Percentiles rank a stretch among this genome's conserved stretches.
phyloP scores from a whole-genome alignment of 2,888 invertebrate species.

The Ptychoptera contaminata region DNA sequence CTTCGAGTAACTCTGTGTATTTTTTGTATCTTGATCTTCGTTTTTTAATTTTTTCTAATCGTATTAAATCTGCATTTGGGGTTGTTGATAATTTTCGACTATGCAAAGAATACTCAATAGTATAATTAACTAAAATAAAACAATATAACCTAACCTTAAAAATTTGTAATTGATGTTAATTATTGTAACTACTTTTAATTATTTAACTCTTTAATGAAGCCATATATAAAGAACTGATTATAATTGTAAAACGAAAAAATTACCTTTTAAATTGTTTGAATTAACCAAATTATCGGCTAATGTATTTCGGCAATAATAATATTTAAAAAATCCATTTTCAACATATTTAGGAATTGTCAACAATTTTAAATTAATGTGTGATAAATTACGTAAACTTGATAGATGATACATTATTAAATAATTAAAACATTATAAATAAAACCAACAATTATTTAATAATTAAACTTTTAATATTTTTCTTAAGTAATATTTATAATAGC shows the following conservation, averaged over 20 bases:
- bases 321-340: not conserved
- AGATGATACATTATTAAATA: slow-evolving; percentile 32
- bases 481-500: too few species aligned
- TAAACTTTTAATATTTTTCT: too few species aligned
- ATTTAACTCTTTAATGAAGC: too few species aligned
- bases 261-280: not conserved
- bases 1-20: slow-evolving; percentile 53
- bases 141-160: slow-evolving; percentile 1
- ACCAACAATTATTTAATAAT: too few species aligned
- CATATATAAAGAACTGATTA: too few species aligned
- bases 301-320: not conserved
- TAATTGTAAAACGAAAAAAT: too few species aligned
- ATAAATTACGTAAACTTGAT: slow-evolving; percentile 30
- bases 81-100: slow-evolving; percentile 13
- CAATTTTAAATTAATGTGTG: slow-evolving; percentile 29
- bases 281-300: not conserved
- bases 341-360: slow-evolving; percentile 3
- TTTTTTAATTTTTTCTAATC: slow-evolving; percentile 31
- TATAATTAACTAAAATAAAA: not conserved
- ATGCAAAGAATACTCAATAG: not conserved
- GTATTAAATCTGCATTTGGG: slow-evolving; percentile 13
- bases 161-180: not conserved
- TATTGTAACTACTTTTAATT: too few species aligned
- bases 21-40: slow-evolving; percentile 36
- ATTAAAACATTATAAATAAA: not conserved